These are phyloP conservation scores for Chrysemys picta DNA, from an alignment of 2,113 vertebrate species.

Conservation along the genomic window DNA sequence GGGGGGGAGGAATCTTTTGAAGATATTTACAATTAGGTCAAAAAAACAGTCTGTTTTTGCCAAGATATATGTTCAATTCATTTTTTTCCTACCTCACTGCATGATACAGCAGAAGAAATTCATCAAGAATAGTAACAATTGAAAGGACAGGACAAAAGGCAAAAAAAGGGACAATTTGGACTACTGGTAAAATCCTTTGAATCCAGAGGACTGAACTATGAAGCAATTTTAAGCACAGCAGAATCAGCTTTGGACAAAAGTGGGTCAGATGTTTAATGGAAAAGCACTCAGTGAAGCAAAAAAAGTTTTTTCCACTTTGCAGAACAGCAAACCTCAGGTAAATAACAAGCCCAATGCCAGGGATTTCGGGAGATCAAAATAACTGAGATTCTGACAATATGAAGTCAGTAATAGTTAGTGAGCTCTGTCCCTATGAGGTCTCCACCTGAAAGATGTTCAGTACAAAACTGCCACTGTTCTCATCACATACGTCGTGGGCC, in stretches of 20 bases:
- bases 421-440: not conserved
- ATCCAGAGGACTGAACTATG: slow-evolving; percentile 40
- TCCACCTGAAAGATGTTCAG: not conserved
- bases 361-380: not conserved
- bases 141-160: slow-evolving; percentile 44
- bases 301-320: slow-evolving; percentile 39
- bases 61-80: slow-evolving; percentile 46
- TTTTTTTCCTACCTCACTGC: slow-evolving; percentile 40
- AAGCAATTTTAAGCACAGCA: slow-evolving; percentile 57
- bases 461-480: not conserved
- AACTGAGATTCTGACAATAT: not conserved
- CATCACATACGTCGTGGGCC: not conserved
- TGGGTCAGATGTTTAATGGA: slow-evolving; percentile 65
- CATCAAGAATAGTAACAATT: slow-evolving; percentile 50
- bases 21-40: slow-evolving; percentile 20
- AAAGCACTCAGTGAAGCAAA: slow-evolving; percentile 54
- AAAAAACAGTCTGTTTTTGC: not conserved
- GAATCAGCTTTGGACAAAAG: slow-evolving; percentile 50
- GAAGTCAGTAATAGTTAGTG: not conserved
- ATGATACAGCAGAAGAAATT: slow-evolving; percentile 19
- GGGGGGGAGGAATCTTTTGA: not conserved
- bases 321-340: slow-evolving; percentile 22
- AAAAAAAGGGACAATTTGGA: slow-evolving; percentile 19
- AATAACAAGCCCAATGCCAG: slow-evolving; percentile 11
- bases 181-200: slow-evolving; percentile 43